phyloP scores from a whole-genome alignment of 2,797 vertebrate genomes.

The Sphenopsis melanotis region DNA sequence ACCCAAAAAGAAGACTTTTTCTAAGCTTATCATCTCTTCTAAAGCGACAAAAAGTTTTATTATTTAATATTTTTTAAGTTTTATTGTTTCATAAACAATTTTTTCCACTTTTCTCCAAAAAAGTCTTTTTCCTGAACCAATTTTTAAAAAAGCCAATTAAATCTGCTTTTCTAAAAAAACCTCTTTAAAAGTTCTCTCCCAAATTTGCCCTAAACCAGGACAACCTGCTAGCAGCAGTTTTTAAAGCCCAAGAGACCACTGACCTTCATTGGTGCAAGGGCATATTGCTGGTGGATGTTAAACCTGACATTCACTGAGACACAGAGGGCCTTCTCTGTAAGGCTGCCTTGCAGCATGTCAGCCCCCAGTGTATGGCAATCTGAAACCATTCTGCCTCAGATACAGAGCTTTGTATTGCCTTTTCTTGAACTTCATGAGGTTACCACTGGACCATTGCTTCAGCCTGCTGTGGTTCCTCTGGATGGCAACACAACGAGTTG shows the following conservation, averaged over 20 bases:
- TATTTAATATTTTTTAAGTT: background rate
- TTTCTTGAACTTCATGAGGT: background rate
- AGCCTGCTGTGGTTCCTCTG: background rate
- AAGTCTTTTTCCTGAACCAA: background rate
- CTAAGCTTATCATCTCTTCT: background rate
- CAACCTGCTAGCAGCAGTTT: background rate
- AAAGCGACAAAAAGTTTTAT: background rate
- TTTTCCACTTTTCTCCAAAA: background rate
- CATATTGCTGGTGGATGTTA: background rate
- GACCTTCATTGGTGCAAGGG: background rate
- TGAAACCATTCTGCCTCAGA: background rate
- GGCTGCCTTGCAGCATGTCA: background rate
- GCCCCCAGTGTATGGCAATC: background rate
- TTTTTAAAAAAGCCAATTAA: background rate
- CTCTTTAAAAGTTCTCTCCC: background rate
- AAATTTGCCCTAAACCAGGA: background rate
- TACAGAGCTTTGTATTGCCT: background rate
- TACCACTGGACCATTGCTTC: background rate
- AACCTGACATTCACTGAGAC: background rate
- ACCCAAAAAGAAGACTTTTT: background rate
- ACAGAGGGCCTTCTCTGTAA: background rate
- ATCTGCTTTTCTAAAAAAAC: background rate
- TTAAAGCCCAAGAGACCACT: background rate
- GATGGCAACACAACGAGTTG: background rate
- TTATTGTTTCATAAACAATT: background rate